Base-by-base conservation (phyloP, 2,888 invertebrate genomes). In the Drosophila mulleri region DNA sequence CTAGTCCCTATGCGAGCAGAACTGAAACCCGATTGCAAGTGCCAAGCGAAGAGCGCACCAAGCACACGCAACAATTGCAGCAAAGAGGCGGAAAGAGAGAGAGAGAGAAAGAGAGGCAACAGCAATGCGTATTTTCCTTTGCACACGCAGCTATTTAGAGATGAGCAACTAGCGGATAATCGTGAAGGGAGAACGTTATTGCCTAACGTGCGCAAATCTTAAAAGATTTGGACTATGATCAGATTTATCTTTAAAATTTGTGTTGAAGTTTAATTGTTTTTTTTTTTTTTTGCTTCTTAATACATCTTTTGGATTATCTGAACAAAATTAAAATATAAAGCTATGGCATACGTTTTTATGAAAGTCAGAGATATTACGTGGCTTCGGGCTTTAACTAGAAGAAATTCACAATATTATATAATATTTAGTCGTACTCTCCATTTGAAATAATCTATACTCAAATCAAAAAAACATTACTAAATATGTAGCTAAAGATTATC, bases 1-100 rank as follows among this genome's bases (percentile, higher is more conserved):
- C 47, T 56, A 57, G 60, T 57, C 39, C 50, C 47, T 69, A 23
- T 11, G 37, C 5, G 26, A 47, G 16, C 11, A 12, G 47, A 42
- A 23, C 11, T 18, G 35, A 77, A 78, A 78, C 53, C 20, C 41
- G 70, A 63, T 77, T 77, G 80, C 64, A 63, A 73, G 69, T 63
- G 65, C 60, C 48, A 47, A 45, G 56, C 54, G 52, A 60, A 72
- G 57, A 60, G 52, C 44, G 44, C 53, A 45, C 63, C 72, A 77
- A 66, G 41, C 62, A 9, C 8, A 61, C 29, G n/a, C 56, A 45
- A 23, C 63, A 23, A 71, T 16, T 57, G 41, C 44, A 52, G 14
- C 47, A 12, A 11, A n/a, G 4, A 3, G 35, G 8, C 14, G 3
- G 14, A 14, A 2, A 9, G 8, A n/a, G 54, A n/a, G 53, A 23